These are phyloP conservation scores for Numenius phaeopus DNA, from an alignment of 2,797 vertebrate genomes.

Conservation along the genomic window DNA sequence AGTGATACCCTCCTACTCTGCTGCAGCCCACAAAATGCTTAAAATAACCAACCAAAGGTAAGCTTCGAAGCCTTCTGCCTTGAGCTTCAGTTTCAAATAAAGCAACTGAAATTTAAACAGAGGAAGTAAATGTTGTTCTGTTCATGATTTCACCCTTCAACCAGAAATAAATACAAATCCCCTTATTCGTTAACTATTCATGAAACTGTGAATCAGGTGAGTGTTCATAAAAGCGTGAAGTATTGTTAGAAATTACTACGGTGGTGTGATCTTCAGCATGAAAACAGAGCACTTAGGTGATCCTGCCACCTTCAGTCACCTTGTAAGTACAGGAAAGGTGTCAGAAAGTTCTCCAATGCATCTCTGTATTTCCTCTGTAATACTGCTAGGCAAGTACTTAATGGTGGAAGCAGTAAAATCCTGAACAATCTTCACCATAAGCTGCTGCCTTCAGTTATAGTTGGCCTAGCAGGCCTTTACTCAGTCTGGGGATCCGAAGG, in stretches of 20 bases:
- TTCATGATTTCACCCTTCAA: slow-evolving; percentile 53
- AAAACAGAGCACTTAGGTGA: not conserved
- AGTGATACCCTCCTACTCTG: slow-evolving; percentile 60
- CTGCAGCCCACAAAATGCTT: slow-evolving; percentile 52
- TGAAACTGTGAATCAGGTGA: not conserved
- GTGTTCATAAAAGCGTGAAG: not conserved
- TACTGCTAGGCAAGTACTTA: not conserved
- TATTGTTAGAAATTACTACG: not conserved
- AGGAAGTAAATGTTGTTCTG: slow-evolving; percentile 64
- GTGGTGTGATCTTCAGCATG: not conserved
- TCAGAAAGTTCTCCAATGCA: not conserved
- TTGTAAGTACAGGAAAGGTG: not conserved
- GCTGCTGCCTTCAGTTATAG: not conserved
- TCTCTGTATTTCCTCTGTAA: not conserved
- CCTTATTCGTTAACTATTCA: slow-evolving; percentile 38
- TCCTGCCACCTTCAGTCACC: not conserved
- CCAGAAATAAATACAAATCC: slow-evolving; percentile 59
- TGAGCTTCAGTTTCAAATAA: slow-evolving; percentile 61
- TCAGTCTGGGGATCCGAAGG: too few species aligned
- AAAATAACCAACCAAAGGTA: slow-evolving; percentile 70
- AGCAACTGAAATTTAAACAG: slow-evolving; percentile 69
- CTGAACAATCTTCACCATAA: not conserved
- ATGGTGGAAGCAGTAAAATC: not conserved
- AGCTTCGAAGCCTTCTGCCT: slow-evolving; percentile 54
- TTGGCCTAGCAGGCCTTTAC: not conserved